Conservation (phyloP, 2,113 vertebrate genomes). For the Pica pica region DNA sequence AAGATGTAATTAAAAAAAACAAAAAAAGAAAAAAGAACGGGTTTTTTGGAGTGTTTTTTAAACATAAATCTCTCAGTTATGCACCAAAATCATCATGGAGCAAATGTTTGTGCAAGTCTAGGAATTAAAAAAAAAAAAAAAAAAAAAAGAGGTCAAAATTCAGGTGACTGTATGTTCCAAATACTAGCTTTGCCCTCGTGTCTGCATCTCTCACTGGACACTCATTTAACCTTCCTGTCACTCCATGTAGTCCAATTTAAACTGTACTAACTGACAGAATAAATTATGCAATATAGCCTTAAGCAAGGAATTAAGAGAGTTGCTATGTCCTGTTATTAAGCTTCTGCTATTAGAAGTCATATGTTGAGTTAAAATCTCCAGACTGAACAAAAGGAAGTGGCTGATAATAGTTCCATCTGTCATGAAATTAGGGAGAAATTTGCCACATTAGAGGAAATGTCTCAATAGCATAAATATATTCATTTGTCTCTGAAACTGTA, state of each 20-base stretch:
- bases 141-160: background rate
- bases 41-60: fast-evolving
- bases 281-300: background rate
- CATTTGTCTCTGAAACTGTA: background rate
- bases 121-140: background rate
- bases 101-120: background rate
- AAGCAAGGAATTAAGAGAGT: background rate
- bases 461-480: background rate
- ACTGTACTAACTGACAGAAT: background rate
- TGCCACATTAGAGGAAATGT: background rate
- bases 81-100: too few relatives aligned
- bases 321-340: background rate
- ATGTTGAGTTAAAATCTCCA: background rate
- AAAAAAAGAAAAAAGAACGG: background rate
- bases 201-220: background rate
- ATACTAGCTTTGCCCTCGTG: background rate
- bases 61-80: background rate
- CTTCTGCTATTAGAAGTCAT: background rate
- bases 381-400: background rate
- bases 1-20: background rate
- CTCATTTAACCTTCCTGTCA: background rate
- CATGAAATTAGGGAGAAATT: background rate
- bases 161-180: background rate
- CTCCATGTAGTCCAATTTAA: background rate
- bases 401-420: background rate